phyloP scores from a whole-genome alignment of 2,888 invertebrate species.

The Stenodema calcarata region DNA sequence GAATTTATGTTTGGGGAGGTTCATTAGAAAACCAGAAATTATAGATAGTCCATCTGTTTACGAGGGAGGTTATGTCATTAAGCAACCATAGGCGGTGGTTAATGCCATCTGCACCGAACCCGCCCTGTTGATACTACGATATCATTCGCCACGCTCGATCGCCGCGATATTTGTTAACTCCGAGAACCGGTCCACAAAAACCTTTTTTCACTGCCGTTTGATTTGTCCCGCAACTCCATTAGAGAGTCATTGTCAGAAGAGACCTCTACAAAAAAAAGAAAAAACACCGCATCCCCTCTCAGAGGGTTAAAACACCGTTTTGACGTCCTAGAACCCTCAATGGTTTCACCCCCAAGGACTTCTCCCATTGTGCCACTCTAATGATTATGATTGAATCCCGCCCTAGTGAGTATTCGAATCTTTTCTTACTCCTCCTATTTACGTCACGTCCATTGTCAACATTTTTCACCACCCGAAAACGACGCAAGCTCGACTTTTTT shows the following conservation, averaged over 20 bases:
- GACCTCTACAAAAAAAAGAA: background rate
- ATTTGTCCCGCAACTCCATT: slow-evolving; percentile 28
- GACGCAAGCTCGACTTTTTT: background rate
- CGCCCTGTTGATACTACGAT: background rate
- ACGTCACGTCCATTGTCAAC: slow-evolving; percentile 3
- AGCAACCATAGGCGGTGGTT: background rate
- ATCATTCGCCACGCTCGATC: background rate
- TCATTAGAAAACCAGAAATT: background rate
- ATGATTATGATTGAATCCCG: slow-evolving; percentile 30
- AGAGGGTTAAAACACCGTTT: slow-evolving; percentile 8
- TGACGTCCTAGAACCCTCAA: background rate
- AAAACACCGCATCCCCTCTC: background rate
- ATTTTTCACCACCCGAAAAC: background rate
- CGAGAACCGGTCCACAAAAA: background rate
- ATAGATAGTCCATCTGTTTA: background rate
- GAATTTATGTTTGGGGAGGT: background rate
- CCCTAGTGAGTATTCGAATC: slow-evolving; percentile 7
- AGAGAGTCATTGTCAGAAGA: slow-evolving; percentile 29
- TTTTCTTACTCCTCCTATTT: background rate
- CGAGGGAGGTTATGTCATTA: background rate
- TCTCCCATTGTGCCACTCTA: slow-evolving; percentile 13
- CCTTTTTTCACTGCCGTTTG: slow-evolving; percentile 9
- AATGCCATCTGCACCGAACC: background rate
- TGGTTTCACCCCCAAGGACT: background rate
- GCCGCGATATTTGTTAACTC: background rate